Evolutionary conservation across 2,797 vertebrate species (phyloP), one percentile per base, ranked within the genome.

Genomic region (Etheostoma perlongum): DNA sequence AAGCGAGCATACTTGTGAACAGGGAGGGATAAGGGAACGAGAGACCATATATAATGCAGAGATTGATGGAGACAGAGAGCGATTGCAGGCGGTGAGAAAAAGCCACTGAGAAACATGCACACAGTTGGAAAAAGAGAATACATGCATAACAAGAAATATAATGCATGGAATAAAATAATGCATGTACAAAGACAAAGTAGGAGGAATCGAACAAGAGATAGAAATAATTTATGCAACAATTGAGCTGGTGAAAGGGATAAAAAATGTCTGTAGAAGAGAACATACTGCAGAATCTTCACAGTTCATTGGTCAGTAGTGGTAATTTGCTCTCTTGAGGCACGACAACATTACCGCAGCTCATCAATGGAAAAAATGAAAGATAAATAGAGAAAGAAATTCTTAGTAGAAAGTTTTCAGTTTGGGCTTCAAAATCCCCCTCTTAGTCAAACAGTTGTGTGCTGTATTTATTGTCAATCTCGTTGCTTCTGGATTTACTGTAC

Each of bases 251-350:
- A 13, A 42, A 63, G 36, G 15, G 44, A 44, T 46, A 27, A 69
- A 40, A 47, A n/a, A 14, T 9, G 42, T 14, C 40, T 6, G 48
- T 11, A 64, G 33, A 67, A 40, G 63, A n/a, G 30, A 30, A 30
- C 30, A 30, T 30, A 44, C 85, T 82, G 82, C 79, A 88, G 68
- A 76, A 74, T 81, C 74, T 82, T 79, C 70, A 75, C 72, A 82
- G 62, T 72, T 76, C 72, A 74, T 19, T 82, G 67, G 72, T 81
- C 70, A 46, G 66, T 19, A 40, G 79, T 81, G 57, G 78, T 12
- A 46, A 87, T 67, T 81, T 79, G 79, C 87, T 81, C 87, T 62
- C 87, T 85, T 58, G 68, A 82, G 87, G 84, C 49, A 44, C 76
- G 11, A 68, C 0, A 1, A 1, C 33, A 23, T 59, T 11, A 83